phyloP scores from a whole-genome alignment of 23 tunicate genomes.

The Corella eumyota region DNA sequence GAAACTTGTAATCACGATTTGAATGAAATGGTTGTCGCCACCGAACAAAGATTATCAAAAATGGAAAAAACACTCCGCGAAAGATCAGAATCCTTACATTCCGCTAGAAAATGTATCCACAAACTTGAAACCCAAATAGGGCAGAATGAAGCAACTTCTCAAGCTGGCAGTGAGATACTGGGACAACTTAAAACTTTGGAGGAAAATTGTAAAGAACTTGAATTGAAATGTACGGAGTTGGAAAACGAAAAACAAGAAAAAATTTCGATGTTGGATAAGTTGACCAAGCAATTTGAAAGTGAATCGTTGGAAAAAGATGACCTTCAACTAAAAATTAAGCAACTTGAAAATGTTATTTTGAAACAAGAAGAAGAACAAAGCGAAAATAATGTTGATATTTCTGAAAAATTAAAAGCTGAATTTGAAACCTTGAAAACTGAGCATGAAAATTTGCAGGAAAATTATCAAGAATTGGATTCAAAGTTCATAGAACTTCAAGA shows the following conservation, averaged over 20 bases:
- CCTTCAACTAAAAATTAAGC: too few relatives aligned
- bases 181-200: conserved; percentile 16
- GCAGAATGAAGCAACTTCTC: conserved; percentile 15
- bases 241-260: conserved; percentile 59
- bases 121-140: conserved; percentile 45
- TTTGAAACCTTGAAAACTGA: conserved; percentile 2
- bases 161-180: conserved; percentile 7
- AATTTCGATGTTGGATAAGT: conserved; percentile 39
- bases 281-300: conserved; percentile 33
- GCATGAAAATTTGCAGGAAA: conserved; percentile 4
- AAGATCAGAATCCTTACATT: conserved; percentile 37
- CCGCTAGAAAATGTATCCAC: conserved; percentile 39
- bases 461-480: conserved; percentile 1
- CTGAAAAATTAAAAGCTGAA: too few relatives aligned
- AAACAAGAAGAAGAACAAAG: too few relatives aligned
- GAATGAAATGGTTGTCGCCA: conserved; percentile 69
- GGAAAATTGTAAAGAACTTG: conserved; percentile 19
- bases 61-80: conserved; percentile 43
- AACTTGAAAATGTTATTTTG: too few relatives aligned
- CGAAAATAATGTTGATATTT: too few relatives aligned
- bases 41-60: conserved; percentile 34
- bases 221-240: conserved; percentile 16
- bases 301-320: conserved; percentile 54
- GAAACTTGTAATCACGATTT: conserved; percentile 66
- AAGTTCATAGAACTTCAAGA: conserved; percentile 19